phyloP scores from a whole-genome alignment of 2,113 vertebrate species.

The Laticauda colubrina region DNA sequence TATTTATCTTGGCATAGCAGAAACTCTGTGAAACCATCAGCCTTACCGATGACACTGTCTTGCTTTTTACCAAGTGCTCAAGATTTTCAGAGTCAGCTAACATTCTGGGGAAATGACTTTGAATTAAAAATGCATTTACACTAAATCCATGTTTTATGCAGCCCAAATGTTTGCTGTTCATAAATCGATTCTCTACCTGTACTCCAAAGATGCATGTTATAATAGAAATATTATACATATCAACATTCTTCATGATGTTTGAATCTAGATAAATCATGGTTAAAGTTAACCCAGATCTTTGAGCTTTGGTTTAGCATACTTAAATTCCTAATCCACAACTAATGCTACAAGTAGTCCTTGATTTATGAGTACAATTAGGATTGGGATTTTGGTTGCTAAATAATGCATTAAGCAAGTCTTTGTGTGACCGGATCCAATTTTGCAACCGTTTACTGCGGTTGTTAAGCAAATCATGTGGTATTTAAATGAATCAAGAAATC shows the following conservation, averaged over 20 bases:
- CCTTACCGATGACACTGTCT: not conserved
- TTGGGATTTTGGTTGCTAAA: not conserved
- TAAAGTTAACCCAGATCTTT: too few species aligned
- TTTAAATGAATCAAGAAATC: not conserved
- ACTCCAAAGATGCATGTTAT: not conserved
- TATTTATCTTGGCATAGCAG: constrained; percentile 12
- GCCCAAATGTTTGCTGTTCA: not conserved
- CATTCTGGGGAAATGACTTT: not conserved
- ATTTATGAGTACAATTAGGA: not conserved
- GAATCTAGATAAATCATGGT: not conserved
- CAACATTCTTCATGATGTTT: not conserved
- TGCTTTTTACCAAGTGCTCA: not conserved
- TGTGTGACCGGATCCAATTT: not conserved
- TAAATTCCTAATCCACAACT: not conserved
- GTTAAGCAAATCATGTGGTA: not conserved
- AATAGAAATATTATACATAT: not conserved
- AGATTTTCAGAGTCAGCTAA: not conserved
- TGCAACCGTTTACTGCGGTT: not conserved
- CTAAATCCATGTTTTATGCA: not conserved
- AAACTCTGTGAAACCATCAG: constrained; percentile 1
- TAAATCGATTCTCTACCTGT: not conserved
- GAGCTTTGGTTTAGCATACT: not conserved
- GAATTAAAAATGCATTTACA: not conserved
- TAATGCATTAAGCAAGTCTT: not conserved
- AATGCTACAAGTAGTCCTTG: not conserved